These are phyloP conservation scores for Caenorhabditis inopinata DNA, from an alignment of 1,140 invertebrate genomes.

Conservation along the genomic window DNA sequence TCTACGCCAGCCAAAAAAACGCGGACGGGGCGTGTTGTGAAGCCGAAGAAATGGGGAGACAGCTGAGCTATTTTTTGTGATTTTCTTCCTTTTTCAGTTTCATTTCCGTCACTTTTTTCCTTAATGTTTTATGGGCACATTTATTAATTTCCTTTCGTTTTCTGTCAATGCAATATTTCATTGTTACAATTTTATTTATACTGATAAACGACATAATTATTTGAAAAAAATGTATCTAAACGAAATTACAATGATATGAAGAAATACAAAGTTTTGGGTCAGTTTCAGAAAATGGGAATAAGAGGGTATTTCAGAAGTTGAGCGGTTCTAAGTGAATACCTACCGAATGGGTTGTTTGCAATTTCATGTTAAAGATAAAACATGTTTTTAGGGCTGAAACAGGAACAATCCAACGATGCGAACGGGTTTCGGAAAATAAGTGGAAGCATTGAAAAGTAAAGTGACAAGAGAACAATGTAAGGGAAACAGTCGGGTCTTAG, in stretches of 20 bases:
- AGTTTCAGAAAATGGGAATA: no score
- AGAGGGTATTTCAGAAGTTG: not conserved
- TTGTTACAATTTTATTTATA: no score
- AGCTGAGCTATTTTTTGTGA: not conserved
- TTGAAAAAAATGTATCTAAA: no score
- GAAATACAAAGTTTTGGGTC: not conserved
- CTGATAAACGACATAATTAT: no score
- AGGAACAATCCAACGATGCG: conserved; percentile 18
- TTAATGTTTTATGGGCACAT: no score
- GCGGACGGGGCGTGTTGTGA: not conserved
- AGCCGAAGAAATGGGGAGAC: conserved; percentile 9
- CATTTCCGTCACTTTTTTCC: no score
- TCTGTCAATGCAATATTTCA: not conserved
- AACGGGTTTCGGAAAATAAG: not conserved
- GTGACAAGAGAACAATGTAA: not conserved
- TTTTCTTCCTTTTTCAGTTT: no score
- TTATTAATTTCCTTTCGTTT: not conserved
- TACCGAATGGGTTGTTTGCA: conserved; percentile 23
- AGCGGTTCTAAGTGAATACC: conserved; percentile 32
- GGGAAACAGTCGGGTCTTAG: not conserved
- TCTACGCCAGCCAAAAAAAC: not conserved
- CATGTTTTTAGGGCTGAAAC: no score
- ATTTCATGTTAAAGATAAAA: not conserved
- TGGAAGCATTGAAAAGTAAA: not conserved
- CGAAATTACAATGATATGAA: no score